A percentile compares a stretch with the other conserved stretches of the same genome.
phyloP scores from a whole-genome alignment of 2,888 invertebrate species.

The Lasioglossum calceatum region DNA sequence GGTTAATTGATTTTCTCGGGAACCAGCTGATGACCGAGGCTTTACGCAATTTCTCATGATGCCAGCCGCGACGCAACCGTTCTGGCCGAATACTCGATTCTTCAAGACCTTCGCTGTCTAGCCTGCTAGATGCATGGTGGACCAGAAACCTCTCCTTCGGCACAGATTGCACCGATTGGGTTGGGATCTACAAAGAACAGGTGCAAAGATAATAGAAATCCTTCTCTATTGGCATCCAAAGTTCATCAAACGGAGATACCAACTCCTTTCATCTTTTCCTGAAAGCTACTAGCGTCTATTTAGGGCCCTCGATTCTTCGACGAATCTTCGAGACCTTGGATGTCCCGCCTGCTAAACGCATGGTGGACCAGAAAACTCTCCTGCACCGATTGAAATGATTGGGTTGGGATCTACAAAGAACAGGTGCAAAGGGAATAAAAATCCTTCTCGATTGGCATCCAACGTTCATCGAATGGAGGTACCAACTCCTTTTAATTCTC shows the following conservation, averaged over 20 bases:
- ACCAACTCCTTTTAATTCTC: not conserved
- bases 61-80: not conserved
- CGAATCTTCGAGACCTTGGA: too few relatives aligned
- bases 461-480: not conserved
- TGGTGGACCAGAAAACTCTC: too few relatives aligned
- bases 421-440: not conserved
- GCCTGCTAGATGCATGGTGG: not conserved
- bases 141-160: not conserved
- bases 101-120: not conserved
- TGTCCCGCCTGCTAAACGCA: too few relatives aligned
- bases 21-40: not conserved
- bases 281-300: not conserved
- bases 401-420: not conserved
- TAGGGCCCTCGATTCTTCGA: not conserved
- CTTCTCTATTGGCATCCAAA: not conserved
- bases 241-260: too few relatives aligned
- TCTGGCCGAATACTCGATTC: not conserved
- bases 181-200: too few relatives aligned
- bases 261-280: too few relatives aligned
- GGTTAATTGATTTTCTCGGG: constrained; percentile 14
- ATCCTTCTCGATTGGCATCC: not conserved
- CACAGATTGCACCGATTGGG: too few relatives aligned
- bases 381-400: too few relatives aligned
- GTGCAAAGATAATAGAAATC: not conserved
- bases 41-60: not conserved